Conservation (phyloP, 1,140 invertebrate genomes). For the Zaprionus nigranus region DNA sequence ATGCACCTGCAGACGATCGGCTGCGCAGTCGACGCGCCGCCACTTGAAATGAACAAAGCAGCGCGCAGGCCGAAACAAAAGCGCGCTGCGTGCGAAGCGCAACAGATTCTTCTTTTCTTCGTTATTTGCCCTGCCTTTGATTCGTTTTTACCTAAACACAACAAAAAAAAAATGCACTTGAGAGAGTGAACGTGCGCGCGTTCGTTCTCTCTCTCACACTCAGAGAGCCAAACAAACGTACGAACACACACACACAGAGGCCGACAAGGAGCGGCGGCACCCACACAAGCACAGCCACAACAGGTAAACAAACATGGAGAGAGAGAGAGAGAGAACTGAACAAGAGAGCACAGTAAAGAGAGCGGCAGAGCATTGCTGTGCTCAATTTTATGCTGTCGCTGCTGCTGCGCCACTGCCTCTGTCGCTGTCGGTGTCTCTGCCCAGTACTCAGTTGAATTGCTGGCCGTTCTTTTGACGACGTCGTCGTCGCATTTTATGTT, state of each 20-base stretch:
- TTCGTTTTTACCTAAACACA: slow-evolving; percentile 79
- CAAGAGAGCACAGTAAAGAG: slow-evolving; percentile 18
- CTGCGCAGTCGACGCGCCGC: slow-evolving; percentile 47
- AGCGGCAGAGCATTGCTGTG: slow-evolving; percentile 13
- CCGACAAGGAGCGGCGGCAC: slow-evolving; percentile 28
- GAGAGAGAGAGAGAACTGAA: slow-evolving; percentile 15
- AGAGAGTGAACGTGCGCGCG: slow-evolving; percentile 55
- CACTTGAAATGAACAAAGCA: slow-evolving; percentile 77
- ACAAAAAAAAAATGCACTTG: slow-evolving; percentile 69
- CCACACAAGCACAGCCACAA: slow-evolving; percentile 49
- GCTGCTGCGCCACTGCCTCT: background rate
- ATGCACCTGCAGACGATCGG: slow-evolving; percentile 70
- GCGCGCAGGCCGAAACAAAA: slow-evolving; percentile 55
- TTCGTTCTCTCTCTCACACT: slow-evolving; percentile 32
- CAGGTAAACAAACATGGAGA: slow-evolving; percentile 78
- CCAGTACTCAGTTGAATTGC: slow-evolving; percentile 58
- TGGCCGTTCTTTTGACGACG: slow-evolving; percentile 55
- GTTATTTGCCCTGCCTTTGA: slow-evolving; percentile 79
- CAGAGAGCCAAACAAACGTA: slow-evolving; percentile 33
- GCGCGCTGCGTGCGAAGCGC: slow-evolving; percentile 65
- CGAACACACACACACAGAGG: slow-evolving; percentile 2
- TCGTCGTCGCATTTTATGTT: slow-evolving; percentile 71
- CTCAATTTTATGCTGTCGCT: slow-evolving; percentile 70
- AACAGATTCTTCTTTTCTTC: slow-evolving; percentile 81
- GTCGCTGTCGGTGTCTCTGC: slow-evolving; percentile 11